These are phyloP conservation scores for Takifugu rubripes DNA, from an alignment of 2,797 vertebrate species.

Conservation along the genomic window DNA sequence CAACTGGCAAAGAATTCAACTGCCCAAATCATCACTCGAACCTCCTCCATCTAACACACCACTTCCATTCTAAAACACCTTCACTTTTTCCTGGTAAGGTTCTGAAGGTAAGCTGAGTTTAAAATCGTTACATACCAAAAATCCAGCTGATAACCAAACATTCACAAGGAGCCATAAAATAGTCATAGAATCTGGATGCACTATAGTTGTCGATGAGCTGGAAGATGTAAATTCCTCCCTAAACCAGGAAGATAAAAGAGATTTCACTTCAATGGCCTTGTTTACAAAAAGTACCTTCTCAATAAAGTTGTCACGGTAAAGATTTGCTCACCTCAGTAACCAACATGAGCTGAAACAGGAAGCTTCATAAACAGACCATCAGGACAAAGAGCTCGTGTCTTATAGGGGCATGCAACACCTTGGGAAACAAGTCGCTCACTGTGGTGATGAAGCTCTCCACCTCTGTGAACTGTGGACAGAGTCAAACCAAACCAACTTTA, in stretches of 20 bases:
- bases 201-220: conserved; percentile 4
- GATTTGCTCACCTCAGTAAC: conserved; percentile 46
- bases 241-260: neutral
- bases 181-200: neutral
- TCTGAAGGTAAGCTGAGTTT: too few species aligned
- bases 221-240: conserved; percentile 4
- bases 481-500: neutral
- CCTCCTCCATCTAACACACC: too few species aligned
- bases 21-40: too few species aligned
- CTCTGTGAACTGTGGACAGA: conserved; percentile 45
- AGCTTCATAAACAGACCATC: conserved; percentile 23
- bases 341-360: conserved; percentile 38
- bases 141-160: neutral
- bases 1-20: too few species aligned
- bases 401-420: conserved; percentile 13
- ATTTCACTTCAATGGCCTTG: neutral
- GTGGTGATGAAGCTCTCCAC: conserved; percentile 48
- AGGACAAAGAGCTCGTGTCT: conserved; percentile 47
- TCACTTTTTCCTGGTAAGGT: too few species aligned
- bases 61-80: too few species aligned
- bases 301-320: neutral
- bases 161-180: conserved; percentile 1
- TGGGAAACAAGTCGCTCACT: conserved; percentile 45
- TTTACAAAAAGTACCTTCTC: neutral
- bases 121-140: neutral